These are phyloP conservation scores for Oreotrochilus melanogaster DNA, from an alignment of 2,113 vertebrate species.

Conservation along the genomic window DNA sequence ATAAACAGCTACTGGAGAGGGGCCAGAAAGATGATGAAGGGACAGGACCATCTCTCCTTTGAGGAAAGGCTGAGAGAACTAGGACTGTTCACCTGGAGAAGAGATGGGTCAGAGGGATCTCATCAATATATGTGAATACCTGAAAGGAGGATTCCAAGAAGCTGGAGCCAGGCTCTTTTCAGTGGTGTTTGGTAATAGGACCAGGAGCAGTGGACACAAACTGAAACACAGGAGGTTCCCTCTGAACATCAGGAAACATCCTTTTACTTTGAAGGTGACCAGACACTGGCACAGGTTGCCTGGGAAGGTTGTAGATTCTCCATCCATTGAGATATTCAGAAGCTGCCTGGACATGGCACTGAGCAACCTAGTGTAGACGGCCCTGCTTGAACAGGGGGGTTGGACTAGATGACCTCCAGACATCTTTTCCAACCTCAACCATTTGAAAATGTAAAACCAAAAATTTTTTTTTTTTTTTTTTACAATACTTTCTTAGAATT, in stretches of 20 bases:
- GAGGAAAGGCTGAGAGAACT: background rate
- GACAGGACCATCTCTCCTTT: background rate
- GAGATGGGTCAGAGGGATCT: background rate
- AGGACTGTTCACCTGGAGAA: background rate
- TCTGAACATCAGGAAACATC: too few relatives aligned
- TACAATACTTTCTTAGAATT: background rate
- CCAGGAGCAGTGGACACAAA: background rate
- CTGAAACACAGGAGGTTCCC: too few relatives aligned
- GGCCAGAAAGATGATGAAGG: background rate
- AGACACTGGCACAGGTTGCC: too few relatives aligned
- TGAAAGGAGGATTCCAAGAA: background rate
- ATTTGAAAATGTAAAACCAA: background rate
- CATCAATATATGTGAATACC: background rate
- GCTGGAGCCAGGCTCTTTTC: background rate
- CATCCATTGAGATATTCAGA: too few relatives aligned
- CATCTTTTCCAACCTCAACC: background rate
- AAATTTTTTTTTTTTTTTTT: background rate
- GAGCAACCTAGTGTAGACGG: background rate
- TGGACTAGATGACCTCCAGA: background rate
- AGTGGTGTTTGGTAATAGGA: background rate
- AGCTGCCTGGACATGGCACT: too few relatives aligned
- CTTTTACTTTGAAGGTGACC: too few relatives aligned
- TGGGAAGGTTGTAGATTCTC: too few relatives aligned
- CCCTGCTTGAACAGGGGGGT: background rate
- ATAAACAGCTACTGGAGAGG: background rate